Percentiles rank a stretch among this genome's conserved stretches.
phyloP scores from a whole-genome alignment of 2,888 invertebrate genomes.

The Oscheius onirici region DNA sequence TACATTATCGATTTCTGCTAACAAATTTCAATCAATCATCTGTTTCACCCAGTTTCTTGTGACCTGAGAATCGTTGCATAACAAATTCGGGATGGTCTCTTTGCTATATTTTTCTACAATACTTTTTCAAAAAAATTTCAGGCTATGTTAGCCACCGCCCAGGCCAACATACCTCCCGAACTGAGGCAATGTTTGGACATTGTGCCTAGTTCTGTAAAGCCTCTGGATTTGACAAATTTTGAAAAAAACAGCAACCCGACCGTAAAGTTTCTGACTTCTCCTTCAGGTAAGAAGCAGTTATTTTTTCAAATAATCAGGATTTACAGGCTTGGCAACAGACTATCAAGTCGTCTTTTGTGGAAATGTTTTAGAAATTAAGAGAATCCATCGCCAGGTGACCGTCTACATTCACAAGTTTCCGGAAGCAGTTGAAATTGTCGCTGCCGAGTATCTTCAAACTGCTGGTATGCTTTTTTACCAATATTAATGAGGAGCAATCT shows the following conservation, averaged over 20 bases:
- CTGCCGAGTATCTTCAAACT: background rate
- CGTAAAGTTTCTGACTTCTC: background rate
- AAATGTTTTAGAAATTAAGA: background rate
- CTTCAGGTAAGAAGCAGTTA: background rate
- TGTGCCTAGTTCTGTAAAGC: background rate
- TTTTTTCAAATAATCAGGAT: background rate
- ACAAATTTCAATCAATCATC: too few relatives aligned
- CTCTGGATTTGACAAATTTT: background rate
- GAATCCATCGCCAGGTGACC: background rate
- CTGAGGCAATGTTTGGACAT: conserved; percentile 1
- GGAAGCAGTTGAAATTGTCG: background rate
- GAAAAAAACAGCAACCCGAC: background rate
- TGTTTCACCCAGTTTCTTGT: too few relatives aligned
- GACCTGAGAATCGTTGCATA: too few relatives aligned
- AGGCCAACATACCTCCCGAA: conserved; percentile 1
- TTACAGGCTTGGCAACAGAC: background rate
- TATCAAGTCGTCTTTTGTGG: conserved; percentile 1
- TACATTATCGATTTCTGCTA: too few relatives aligned
- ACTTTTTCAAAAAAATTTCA: background rate
- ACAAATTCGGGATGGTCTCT: too few relatives aligned
- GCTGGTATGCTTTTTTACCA: background rate
- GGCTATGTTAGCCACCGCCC: conserved; percentile 2
- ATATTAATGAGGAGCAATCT: too few relatives aligned
- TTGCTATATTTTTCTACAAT: too few relatives aligned
- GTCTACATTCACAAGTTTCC: background rate